phyloP scores from a whole-genome alignment of 2,797 vertebrate species.

The Fistularia tabacaria region DNA sequence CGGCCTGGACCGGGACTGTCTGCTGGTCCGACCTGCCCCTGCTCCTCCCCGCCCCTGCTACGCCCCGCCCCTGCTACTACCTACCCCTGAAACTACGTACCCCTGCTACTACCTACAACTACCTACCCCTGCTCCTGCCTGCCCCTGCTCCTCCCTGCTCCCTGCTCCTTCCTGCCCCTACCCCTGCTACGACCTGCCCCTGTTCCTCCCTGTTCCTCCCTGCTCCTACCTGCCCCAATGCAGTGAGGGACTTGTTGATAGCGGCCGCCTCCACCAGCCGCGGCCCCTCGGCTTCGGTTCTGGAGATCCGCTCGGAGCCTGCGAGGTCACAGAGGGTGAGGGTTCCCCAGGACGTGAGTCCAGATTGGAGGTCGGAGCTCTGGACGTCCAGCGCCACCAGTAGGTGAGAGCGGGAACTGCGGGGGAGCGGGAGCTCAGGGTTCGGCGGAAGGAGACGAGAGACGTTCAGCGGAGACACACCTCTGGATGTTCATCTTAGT shows the following conservation, averaged over 20 bases:
- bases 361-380: conserved; percentile 58
- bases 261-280: conserved; percentile 70
- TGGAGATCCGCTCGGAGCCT: conserved; percentile 68
- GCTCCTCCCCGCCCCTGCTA: no score
- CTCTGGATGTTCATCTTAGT: conserved; percentile 72
- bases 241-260: conserved; percentile 71
- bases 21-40: no score
- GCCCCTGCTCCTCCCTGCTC: no score
- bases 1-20: no score
- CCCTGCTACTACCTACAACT: no score
- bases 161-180: no score
- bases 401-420: conserved; percentile 71
- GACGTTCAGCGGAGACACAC: conserved; percentile 20
- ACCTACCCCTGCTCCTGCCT: no score
- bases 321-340: conserved; percentile 70
- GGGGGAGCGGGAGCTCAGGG: background rate
- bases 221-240: conserved; percentile 63
- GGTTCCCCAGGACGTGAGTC: conserved; percentile 48
- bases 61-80: no score
- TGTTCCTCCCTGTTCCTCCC: no score
- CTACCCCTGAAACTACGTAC: no score
- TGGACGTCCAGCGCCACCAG: conserved; percentile 62
- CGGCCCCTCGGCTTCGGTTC: conserved; percentile 67
- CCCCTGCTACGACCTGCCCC: no score
- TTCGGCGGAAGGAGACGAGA: background rate